phyloP scores from a whole-genome alignment of 2,797 vertebrate species.

The Atherinosoma microstoma region DNA sequence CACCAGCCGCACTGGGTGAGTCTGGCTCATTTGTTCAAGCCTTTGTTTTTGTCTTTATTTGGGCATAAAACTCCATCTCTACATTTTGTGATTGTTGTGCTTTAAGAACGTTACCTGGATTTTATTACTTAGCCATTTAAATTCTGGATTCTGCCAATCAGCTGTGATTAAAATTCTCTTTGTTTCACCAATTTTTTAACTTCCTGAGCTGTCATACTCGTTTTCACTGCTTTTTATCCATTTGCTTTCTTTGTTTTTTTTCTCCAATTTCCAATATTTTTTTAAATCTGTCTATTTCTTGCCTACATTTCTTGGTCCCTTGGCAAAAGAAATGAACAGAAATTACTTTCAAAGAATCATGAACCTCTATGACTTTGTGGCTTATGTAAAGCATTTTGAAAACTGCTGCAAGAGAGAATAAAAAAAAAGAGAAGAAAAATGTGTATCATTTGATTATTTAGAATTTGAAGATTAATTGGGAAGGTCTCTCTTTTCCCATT shows the following conservation, averaged over 20 bases:
- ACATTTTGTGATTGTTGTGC: constrained; percentile 20
- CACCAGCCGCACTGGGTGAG: constrained; percentile 91
- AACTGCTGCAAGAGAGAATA: constrained; percentile 5
- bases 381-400: constrained; percentile 14
- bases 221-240: constrained; percentile 19
- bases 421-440: background rate
- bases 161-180: constrained; percentile 37
- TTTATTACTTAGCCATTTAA: constrained; percentile 32
- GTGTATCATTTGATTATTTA: constrained; percentile 51
- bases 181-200: constrained; percentile 17
- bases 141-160: constrained; percentile 45
- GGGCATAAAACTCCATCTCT: constrained; percentile 6
- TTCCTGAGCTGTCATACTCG: constrained; percentile 45
- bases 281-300: constrained; percentile 52
- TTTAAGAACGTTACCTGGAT: constrained; percentile 40
- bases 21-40: constrained; percentile 29
- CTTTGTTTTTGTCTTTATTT: constrained; percentile 5
- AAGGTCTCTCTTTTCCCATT: constrained; percentile 32
- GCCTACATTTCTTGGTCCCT: constrained; percentile 41
- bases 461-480: constrained; percentile 57
- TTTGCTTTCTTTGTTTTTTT: constrained; percentile 22
- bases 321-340: constrained; percentile 52
- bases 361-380: constrained; percentile 31
- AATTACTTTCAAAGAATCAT: constrained; percentile 65
- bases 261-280: constrained; percentile 39